These are phyloP conservation scores for Sturnus vulgaris DNA, from an alignment of 2,113 vertebrate species.

Conservation along the genomic window DNA sequence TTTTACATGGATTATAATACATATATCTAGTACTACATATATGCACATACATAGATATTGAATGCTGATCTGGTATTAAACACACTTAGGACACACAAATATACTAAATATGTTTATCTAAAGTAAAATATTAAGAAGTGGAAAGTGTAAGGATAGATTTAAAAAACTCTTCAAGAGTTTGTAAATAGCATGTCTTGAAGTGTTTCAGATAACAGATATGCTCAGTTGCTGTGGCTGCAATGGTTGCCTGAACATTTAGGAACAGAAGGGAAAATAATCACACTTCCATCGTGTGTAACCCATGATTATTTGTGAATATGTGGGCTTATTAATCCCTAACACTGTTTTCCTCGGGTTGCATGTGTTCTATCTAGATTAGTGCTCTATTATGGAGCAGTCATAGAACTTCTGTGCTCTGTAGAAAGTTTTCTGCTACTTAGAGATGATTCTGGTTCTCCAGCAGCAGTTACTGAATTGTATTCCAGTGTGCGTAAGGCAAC, in stretches of 20 bases:
- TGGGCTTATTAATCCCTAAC: not conserved
- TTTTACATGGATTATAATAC: not conserved
- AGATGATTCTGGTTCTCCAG: not conserved
- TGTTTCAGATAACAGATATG: not conserved
- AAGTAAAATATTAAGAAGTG: not conserved
- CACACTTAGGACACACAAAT: not conserved
- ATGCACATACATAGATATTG: not conserved
- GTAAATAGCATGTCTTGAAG: not conserved
- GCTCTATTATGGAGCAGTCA: not conserved
- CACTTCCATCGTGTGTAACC: not conserved
- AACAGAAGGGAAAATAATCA: not conserved
- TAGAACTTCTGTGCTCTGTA: not conserved
- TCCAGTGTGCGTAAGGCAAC: not conserved
- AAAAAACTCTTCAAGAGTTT: not conserved
- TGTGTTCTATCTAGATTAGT: not conserved
- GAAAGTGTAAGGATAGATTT: not conserved
- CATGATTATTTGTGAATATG: not conserved
- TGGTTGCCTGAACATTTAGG: not conserved
- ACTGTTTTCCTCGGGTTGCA: not conserved
- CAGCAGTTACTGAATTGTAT: not conserved
- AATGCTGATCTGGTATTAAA: not conserved
- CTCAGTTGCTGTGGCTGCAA: not conserved
- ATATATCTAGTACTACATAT: not conserved
- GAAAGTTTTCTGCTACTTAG: not conserved
- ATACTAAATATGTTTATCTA: not conserved